phyloP scores from a whole-genome alignment of 2,113 vertebrate genomes.

The Podiceps cristatus region DNA sequence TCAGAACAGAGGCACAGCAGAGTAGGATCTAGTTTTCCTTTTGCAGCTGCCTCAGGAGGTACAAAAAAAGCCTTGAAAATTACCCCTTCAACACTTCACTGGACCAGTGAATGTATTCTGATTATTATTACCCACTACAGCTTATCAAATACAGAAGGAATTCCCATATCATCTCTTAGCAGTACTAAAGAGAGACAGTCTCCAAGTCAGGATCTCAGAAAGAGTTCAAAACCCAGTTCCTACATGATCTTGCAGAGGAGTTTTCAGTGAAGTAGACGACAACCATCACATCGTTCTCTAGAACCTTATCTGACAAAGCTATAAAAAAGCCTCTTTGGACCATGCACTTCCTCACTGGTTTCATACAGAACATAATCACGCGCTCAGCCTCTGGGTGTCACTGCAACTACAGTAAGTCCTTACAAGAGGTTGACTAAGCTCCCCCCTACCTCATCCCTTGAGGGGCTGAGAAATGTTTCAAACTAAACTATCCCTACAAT shows the following conservation, averaged over 20 bases:
- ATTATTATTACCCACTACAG: not conserved
- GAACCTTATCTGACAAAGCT: not conserved
- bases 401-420: not conserved
- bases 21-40: not conserved
- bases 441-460: not conserved
- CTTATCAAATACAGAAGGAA: not conserved
- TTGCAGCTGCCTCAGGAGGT: not conserved
- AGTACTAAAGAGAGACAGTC: not conserved
- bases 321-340: not conserved
- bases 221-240: not conserved
- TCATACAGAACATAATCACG: not conserved
- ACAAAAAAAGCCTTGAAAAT: not conserved
- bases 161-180: not conserved
- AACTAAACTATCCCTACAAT: not conserved
- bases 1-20: not conserved
- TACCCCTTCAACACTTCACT: not conserved
- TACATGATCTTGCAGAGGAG: not conserved
- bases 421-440: not conserved
- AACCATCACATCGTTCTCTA: not conserved
- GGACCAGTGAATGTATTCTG: not conserved
- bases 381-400: not conserved
- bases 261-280: not conserved
- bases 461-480: not conserved
- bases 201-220: not conserved
- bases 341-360: fast-evolving